Conservation (phyloP, 2,113 vertebrate species). For the Echinops telfairi region DNA sequence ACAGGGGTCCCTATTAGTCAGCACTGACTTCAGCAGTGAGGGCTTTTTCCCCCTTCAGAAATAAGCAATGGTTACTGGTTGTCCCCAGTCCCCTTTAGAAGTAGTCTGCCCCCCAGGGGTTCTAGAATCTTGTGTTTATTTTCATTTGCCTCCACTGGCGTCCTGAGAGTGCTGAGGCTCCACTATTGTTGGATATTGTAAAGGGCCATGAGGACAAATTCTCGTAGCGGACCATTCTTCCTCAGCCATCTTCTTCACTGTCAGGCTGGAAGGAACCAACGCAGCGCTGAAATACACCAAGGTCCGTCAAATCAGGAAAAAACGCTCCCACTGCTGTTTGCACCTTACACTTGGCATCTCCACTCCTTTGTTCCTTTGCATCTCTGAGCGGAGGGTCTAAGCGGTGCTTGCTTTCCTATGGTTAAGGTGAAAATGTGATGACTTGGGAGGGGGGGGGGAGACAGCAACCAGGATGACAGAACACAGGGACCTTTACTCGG, state of each 20-base stretch:
- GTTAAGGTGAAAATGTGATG: constrained; percentile 9
- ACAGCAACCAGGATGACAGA: too few species aligned
- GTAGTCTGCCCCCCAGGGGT: too few species aligned
- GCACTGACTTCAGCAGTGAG: too few species aligned
- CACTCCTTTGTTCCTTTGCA: constrained; percentile 11
- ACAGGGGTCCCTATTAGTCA: too few species aligned
- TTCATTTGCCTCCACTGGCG: not conserved
- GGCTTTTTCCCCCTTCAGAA: too few species aligned
- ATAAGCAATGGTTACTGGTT: too few species aligned
- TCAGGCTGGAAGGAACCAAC: not conserved
- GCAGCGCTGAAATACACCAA: not conserved
- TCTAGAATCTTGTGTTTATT: not conserved
- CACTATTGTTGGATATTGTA: not conserved
- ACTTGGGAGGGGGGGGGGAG: too few species aligned
- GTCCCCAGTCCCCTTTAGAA: too few species aligned
- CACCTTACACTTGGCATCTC: constrained; percentile 26
- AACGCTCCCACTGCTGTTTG: constrained; percentile 18
- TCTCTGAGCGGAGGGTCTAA: constrained; percentile 1
- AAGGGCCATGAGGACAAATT: not conserved
- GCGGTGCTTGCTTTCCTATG: constrained; percentile 12
- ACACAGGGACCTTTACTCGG: not conserved
- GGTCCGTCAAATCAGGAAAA: constrained; percentile 26
- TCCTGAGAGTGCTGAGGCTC: not conserved
- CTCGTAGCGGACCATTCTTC: not conserved
- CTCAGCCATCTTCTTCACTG: constrained; percentile 25